Evolutionary conservation across 2,113 vertebrate genomes (phyloP), one percentile per base, ranked within the genome.

Genomic region (Rhadina sibilatrix): DNA sequence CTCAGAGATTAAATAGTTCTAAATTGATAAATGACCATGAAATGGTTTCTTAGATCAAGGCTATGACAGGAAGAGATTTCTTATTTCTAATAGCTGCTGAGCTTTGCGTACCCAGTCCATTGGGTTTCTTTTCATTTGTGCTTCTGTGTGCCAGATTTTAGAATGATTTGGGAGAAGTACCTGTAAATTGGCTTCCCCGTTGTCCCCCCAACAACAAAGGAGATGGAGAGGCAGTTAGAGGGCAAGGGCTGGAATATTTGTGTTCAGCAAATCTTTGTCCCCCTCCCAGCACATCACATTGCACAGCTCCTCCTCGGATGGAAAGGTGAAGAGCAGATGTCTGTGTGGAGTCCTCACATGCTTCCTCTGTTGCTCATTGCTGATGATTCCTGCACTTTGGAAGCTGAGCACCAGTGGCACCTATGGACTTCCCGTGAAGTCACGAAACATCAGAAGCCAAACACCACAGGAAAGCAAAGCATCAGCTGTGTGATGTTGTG

Each of bases 341-440:
- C 0, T 0, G 9, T 23, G 71, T 23, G 44, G 38, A 37, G 56
- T n/a, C 50, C 69, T 40, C 66, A 14, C 4, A 1, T 8, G 40
- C 31, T 33, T 74, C 35, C 56, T 38, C 30, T 27, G 35, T 8
- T 38, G 47, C 49, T 70, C 40, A 2, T 3, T 30, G 46, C 47
- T 46, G 44, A 12, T 70, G 72, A 83, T 56, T 71, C 59, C 86
- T 88, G 76, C 37, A 3, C 54, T 77, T 42, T 54, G 72, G 80
- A 81, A 93, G 64, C 76, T 22, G 50, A 49, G 38, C 37, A 57
- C 17, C 31, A 42, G 77, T 8, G 5, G 66, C 69, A 74, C 56
- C n/a, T 13, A 0, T 15, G 68, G 59, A 13, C 33, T 49, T 81
- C 33, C 72, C 59, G 44, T 30, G 44, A 28, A 66, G 20, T 23